phyloP scores from a whole-genome alignment of 2,888 invertebrate species.

The Harpagoxenus sublaevis region DNA sequence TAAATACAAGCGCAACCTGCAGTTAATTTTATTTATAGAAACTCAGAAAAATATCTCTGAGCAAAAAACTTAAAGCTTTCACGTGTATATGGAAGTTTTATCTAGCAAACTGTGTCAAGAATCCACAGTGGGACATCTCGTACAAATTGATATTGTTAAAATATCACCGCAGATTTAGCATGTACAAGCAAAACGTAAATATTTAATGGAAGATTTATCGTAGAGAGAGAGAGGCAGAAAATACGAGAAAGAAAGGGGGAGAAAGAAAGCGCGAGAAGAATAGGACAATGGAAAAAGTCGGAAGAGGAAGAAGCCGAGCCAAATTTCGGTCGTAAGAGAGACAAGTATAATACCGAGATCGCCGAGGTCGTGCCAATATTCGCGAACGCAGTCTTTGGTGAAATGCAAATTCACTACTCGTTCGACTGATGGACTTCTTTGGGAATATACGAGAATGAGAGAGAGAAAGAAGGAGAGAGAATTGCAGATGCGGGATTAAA shows the following conservation, averaged over 20 bases:
- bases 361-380: slow-evolving; percentile 46
- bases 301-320: slow-evolving; percentile 45
- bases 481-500: slow-evolving; percentile 51
- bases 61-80: slow-evolving; percentile 8
- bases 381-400: slow-evolving; percentile 32
- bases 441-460: slow-evolving; percentile 31
- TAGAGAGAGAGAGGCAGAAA: slow-evolving; percentile 51
- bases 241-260: not conserved
- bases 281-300: slow-evolving; percentile 19
- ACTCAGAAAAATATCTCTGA: slow-evolving; percentile 1
- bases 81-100: slow-evolving; percentile 15
- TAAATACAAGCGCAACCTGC: not conserved
- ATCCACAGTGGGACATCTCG: not conserved
- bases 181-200: slow-evolving; percentile 44
- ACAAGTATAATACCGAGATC: slow-evolving; percentile 38
- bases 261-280: not conserved
- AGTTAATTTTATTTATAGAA: slow-evolving; percentile 9
- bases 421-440: slow-evolving; percentile 54
- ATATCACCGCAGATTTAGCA: slow-evolving; percentile 45
- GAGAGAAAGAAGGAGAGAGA: not conserved
- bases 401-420: slow-evolving; percentile 56
- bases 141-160: slow-evolving; percentile 42
- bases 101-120: slow-evolving; percentile 1
- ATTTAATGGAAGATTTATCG: slow-evolving; percentile 65
- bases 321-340: slow-evolving; percentile 46